A percentile compares a stretch with the other conserved stretches of the same genome.
Evolutionary conservation across 2,113 vertebrate species (phyloP).

Genomic region (Cottus gobio): DNA sequence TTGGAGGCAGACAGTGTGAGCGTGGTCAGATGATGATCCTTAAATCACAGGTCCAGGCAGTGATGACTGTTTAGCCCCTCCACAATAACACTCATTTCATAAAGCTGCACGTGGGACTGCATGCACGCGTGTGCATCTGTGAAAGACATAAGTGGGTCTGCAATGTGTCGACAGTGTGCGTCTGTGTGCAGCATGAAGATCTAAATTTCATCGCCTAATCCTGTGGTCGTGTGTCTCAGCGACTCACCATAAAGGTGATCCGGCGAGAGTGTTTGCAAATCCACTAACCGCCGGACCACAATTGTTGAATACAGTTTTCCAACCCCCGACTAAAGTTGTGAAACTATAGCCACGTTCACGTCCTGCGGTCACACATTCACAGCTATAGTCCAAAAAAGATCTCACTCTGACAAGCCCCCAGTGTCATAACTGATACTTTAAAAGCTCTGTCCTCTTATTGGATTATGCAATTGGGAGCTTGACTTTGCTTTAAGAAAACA

Average conservation of each 20-base stretch:
- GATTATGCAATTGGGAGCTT: slow-evolving; percentile 37
- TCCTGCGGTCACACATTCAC: slow-evolving; percentile 53
- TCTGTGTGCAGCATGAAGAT: slow-evolving; percentile 37
- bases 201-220: slow-evolving; percentile 55
- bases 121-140: slow-evolving; percentile 15
- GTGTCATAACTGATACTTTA: slow-evolving; percentile 47
- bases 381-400: slow-evolving; percentile 34
- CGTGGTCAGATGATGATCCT: slow-evolving; percentile 70
- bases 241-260: slow-evolving; percentile 62
- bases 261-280: slow-evolving; percentile 52
- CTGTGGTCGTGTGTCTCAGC: slow-evolving; percentile 39
- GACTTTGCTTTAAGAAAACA: slow-evolving; percentile 25
- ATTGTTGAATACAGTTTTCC: slow-evolving; percentile 63
- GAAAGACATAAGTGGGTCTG: slow-evolving; percentile 14
- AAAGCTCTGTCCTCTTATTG: slow-evolving; percentile 29
- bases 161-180: slow-evolving; percentile 18
- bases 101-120: slow-evolving; percentile 47
- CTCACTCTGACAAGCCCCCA: slow-evolving; percentile 32
- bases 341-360: slow-evolving; percentile 63
- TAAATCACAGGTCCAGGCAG: slow-evolving; percentile 78
- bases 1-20: slow-evolving; percentile 69
- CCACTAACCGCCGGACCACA: slow-evolving; percentile 63
- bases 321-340: slow-evolving; percentile 48
- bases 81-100: slow-evolving; percentile 77
- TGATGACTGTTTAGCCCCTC: slow-evolving; percentile 78